A percentile compares a stretch with the other conserved stretches of the same genome.
These are phyloP conservation scores for Hydractinia symbiolongicarpus DNA, from an alignment of 30 jellyfish, hydroid and myxozoan genomes.

Conservation along the genomic window DNA sequence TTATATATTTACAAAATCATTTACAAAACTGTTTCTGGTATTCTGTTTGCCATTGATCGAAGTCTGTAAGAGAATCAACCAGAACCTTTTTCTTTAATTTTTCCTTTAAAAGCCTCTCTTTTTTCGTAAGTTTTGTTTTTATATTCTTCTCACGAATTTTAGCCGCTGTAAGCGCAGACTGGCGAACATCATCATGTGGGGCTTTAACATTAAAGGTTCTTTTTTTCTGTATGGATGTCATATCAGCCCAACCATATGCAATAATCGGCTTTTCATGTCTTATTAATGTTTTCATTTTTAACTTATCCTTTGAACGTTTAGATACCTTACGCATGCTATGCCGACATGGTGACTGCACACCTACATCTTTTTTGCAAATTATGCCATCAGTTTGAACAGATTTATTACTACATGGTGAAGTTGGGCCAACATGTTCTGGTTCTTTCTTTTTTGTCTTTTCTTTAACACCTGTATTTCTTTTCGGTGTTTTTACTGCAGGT, in stretches of 20 bases:
- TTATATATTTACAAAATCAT: too few species aligned
- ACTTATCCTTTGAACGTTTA: conserved; percentile 9
- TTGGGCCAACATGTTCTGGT: background rate
- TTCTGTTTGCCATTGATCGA: conserved; percentile 38
- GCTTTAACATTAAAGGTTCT: conserved; percentile 31
- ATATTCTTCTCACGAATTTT: conserved; percentile 3
- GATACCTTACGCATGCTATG: background rate
- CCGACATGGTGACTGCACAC: conserved; percentile 10
- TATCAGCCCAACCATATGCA: conserved; percentile 31
- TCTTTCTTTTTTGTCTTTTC: background rate
- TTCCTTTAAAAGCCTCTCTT: conserved; percentile 14
- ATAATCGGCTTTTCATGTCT: conserved; percentile 27
- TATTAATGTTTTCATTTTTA: background rate
- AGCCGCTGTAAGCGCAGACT: conserved; percentile 22
- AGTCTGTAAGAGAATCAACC: conserved; percentile 22
- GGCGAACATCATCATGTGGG: conserved; percentile 8
- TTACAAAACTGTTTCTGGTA: conserved; percentile 30
- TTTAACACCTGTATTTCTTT: background rate
- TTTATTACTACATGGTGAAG: background rate
- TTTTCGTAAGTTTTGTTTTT: background rate
- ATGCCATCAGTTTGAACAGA: background rate
- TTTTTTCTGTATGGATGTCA: background rate
- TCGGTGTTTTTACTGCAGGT: background rate
- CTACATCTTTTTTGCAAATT: background rate
- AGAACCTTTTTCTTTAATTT: conserved; percentile 16